phyloP scores from a whole-genome alignment of 2,888 invertebrate species.

The Tiphia femorata region DNA sequence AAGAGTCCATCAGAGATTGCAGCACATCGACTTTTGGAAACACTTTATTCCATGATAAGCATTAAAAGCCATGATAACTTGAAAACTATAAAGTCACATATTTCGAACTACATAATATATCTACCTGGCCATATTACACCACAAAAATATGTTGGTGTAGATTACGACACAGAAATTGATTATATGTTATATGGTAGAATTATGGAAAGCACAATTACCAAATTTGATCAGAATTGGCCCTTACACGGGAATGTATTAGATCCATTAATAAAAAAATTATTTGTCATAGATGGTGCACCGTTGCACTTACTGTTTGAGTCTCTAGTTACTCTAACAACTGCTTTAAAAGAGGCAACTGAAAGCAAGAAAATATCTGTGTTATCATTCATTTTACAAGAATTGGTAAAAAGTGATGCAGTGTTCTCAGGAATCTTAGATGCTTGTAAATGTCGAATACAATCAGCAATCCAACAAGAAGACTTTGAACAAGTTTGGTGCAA shows the following conservation, averaged over 20 bases:
- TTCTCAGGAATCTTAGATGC: constrained; percentile 71
- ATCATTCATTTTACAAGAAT: constrained; percentile 68
- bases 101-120: constrained; percentile 46
- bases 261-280: constrained; percentile 68
- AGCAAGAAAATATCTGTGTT: constrained; percentile 63
- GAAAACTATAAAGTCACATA: constrained; percentile 45
- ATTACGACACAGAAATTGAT: constrained; percentile 69
- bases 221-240: constrained; percentile 75
- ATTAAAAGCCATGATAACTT: constrained; percentile 66
- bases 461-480: constrained; percentile 45
- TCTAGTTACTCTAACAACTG: constrained; percentile 69
- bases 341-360: constrained; percentile 68
- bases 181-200: constrained; percentile 71
- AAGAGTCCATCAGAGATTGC: constrained; percentile 49
- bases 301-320: constrained; percentile 66
- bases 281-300: constrained; percentile 72
- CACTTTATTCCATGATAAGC: constrained; percentile 56
- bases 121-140: constrained; percentile 76
- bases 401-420: constrained; percentile 74
- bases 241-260: constrained; percentile 64
- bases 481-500: constrained; percentile 69
- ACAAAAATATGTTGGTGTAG: constrained; percentile 75
- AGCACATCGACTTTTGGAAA: constrained; percentile 61
- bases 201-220: constrained; percentile 70
- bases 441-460: constrained; percentile 36